Evolutionary conservation across 2,888 invertebrate genomes (phyloP), one percentile per base, ranked within the genome.

Genomic region (Listrodromus nycthemerus): DNA sequence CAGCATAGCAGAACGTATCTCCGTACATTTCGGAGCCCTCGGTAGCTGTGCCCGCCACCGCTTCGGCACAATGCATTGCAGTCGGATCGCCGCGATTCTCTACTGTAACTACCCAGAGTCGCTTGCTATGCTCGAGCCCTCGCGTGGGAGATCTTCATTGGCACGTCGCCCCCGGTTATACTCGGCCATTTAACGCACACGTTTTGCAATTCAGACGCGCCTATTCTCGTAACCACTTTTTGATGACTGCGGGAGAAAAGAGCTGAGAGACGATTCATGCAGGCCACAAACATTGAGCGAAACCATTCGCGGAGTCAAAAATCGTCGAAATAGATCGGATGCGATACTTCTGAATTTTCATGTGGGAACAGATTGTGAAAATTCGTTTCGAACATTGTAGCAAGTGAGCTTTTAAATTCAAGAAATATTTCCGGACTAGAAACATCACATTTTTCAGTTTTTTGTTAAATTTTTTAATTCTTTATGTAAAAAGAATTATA

Each of bases 81-180:
- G 58, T 61, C 21, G 37, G 33, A n/a, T 24, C 16, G 10, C 13
- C 37, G 16, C 73, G 48, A 70, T 70, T 58, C 79, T 69, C 24
- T 21, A 13, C 69, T 69, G 71, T 80, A 73, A 76, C 76, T 73
- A 58, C 61, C 76, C 75, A 30, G 55, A 45, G 27, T 58, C 13
- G 50, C 10, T 48, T 13, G 30, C 37, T n/a, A 27, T 58, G 58
- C 58, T 16, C 58, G 24, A 13, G 67, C 83, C 73, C 80, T 58
- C 78, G 84, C 84, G 84, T 85, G 87, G 86, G 85, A 85, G 86
- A 85, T 85, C 83, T 79, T 86, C 80, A 84, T 87, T 83, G 84
- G 87, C 84, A 76, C 30, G 70, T 71, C 77, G 80, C 74, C 74
- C 74, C 77, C 69, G 61, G 21, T 75, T 83, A 80, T 77, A 55